Conservation (phyloP, 2,888 invertebrate genomes). For the Nysson spinosus region DNA sequence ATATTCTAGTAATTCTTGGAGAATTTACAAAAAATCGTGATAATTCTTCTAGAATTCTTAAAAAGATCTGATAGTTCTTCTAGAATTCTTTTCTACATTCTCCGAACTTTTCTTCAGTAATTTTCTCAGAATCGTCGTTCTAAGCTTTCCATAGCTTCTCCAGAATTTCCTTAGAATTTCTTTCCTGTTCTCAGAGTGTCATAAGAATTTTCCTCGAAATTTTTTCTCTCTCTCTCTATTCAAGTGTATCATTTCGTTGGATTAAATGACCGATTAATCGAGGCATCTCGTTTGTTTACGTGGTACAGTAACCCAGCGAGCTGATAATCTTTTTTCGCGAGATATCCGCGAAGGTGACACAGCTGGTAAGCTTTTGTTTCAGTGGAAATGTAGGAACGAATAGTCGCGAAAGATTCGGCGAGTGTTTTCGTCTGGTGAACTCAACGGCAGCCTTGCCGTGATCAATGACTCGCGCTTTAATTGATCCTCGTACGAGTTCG, state of each 20-base stretch:
- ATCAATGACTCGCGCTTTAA: slow-evolving; percentile 49
- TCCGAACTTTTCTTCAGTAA: too few relatives aligned
- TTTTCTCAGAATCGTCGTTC: too few relatives aligned
- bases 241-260: not conserved
- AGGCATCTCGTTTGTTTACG: slow-evolving; percentile 34
- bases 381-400: not conserved
- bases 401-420: slow-evolving; percentile 5
- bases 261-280: slow-evolving; percentile 11
- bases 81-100: too few relatives aligned
- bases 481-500: slow-evolving; percentile 27
- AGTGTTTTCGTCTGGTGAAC: slow-evolving; percentile 46
- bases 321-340: slow-evolving; percentile 27
- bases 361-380: slow-evolving; percentile 32
- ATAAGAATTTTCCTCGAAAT: not conserved
- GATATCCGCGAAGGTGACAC: slow-evolving; percentile 17
- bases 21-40: too few relatives aligned
- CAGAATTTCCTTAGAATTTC: too few relatives aligned
- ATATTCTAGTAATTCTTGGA: too few relatives aligned
- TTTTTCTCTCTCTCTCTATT: not conserved
- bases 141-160: too few relatives aligned
- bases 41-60: too few relatives aligned
- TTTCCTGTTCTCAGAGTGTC: too few relatives aligned
- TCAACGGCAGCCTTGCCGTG: slow-evolving; percentile 29
- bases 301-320: slow-evolving; percentile 34
- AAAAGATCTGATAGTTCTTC: too few relatives aligned